phyloP scores from a whole-genome alignment of 2,797 vertebrate species.

The Sphenopsis melanotis region DNA sequence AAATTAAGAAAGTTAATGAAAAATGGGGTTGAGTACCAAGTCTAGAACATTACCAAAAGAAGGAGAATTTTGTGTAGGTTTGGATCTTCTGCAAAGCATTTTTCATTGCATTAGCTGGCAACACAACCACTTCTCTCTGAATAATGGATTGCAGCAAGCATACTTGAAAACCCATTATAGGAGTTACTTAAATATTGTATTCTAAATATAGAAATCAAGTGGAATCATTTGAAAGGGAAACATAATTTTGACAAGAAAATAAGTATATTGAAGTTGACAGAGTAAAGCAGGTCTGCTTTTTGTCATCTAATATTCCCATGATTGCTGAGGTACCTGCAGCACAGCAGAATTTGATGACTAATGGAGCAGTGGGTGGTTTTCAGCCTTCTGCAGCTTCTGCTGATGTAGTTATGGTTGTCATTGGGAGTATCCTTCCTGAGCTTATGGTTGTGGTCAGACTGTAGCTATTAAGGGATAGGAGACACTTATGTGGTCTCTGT shows the following conservation, averaged over 20 bases:
- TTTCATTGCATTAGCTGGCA: background rate
- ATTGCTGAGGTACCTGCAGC: background rate
- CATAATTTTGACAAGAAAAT: conserved; percentile 39
- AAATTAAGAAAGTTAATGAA: background rate
- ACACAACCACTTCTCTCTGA: background rate
- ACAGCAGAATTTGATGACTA: conserved; percentile 16
- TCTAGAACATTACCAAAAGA: background rate
- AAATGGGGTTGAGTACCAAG: background rate
- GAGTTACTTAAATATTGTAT: background rate
- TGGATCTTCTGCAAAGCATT: background rate
- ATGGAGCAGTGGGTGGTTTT: background rate
- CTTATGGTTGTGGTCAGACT: background rate
- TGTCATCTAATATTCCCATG: background rate
- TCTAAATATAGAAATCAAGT: conserved; percentile 8
- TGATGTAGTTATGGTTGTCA: background rate
- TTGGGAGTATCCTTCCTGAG: background rate
- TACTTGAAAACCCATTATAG: background rate
- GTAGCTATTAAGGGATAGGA: background rate
- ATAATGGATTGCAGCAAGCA: background rate
- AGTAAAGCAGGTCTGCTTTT: conserved; percentile 7
- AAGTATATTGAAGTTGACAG: conserved; percentile 11
- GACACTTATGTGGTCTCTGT: background rate
- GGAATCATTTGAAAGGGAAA: background rate
- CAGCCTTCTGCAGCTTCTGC: background rate
- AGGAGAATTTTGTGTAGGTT: background rate